Evolutionary conservation across 2,113 vertebrate species (phyloP).

Genomic region (Globicephala melas): DNA sequence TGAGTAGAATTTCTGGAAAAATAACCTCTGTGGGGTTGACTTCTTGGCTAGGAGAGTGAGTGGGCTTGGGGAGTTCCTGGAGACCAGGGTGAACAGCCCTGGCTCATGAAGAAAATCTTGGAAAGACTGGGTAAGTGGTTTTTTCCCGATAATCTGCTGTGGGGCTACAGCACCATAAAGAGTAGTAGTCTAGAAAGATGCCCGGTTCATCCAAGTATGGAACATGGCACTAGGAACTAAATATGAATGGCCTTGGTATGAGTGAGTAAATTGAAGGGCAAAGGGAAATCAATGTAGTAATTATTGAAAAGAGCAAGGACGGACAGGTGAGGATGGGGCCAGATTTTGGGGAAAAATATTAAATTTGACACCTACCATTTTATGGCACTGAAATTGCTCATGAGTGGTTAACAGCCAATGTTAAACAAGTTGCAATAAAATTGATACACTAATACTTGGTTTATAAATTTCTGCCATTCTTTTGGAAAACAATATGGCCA

Average conservation of each 20-base stretch:
- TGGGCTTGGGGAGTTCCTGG: not conserved
- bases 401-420: not conserved
- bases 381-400: not conserved
- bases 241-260: not conserved
- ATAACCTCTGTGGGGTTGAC: not conserved
- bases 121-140: not conserved
- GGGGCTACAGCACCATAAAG: fast-evolving
- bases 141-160: not conserved
- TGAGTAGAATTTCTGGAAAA: not conserved
- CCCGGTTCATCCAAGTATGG: not conserved
- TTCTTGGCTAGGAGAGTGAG: not conserved
- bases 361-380: not conserved
- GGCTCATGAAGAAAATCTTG: not conserved
- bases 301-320: not conserved
- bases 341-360: not conserved
- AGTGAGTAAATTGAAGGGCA: not conserved
- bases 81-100: not conserved
- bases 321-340: not conserved
- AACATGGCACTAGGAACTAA: not conserved
- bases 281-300: not conserved
- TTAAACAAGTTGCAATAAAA: not conserved
- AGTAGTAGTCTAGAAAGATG: not conserved
- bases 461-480: constrained; percentile 2
- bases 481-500: not conserved
- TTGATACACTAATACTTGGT: not conserved